Evolutionary conservation across 2,888 invertebrate genomes (phyloP), one percentile per base, ranked within the genome.

Genomic region (Axea sp.): DNA sequence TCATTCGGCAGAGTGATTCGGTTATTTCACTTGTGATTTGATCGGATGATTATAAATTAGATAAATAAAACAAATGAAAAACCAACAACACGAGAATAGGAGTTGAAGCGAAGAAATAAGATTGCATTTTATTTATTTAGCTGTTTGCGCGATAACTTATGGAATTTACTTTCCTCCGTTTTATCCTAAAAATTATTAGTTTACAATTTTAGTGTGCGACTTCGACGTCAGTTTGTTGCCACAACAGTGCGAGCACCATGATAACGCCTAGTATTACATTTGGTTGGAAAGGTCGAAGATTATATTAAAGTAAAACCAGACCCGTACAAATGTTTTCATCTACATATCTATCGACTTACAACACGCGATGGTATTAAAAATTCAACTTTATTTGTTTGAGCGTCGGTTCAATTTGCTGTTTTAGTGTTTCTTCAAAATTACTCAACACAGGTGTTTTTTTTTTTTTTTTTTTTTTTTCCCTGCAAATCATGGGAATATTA

Each of bases 141-240:
- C 30, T 39, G 19, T 39, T 55, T 22, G 30, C 28, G 30, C 53
- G 39, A 55, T 55, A 55, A 55, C 11, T 55, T 55, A 19, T 4
- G 26, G 39, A 55, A 55, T 55, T 55, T 55, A 55, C 30, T 11
- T 19, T 11, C 6, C 14, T 26, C 26, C 24, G 26, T 53, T 37
- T 55, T 55, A 55, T 55, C 39, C 53, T 55, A 28, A 19, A 55
- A 55, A 39, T 55, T 55, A 55, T 55, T 55, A 39, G 53, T 55
- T 55, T 55, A 55, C 53, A 55, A 30, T 55, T 51, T 51, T 12
- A 51, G n/a, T n/a, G n/a, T n/a, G n/a, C n/a, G n/a, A n/a, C n/a
- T n/a, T 30, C 17, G 39, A 39, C 30, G 28, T 35, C 19, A 11
- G 8, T 17, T 17, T 45, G 28, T 17, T 17, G 30, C n/a, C n/a